These are phyloP conservation scores for Lepidocyrtinus sp. DNA, from an alignment of 2,888 invertebrate genomes.

Conservation along the genomic window DNA sequence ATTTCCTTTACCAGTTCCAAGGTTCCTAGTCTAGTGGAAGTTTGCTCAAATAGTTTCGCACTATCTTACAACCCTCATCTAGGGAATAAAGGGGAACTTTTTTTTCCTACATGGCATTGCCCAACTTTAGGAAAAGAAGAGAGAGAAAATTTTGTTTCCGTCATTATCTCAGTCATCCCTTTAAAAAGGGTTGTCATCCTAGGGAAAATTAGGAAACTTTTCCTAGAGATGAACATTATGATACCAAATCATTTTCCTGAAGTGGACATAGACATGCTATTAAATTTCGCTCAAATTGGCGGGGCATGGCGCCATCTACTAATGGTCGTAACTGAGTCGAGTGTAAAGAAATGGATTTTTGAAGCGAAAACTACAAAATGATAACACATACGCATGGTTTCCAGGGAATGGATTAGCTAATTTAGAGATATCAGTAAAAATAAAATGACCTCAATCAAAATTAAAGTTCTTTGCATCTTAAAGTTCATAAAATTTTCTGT, in stretches of 20 bases:
- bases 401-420: too few species aligned
- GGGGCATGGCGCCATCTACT: conserved; percentile 1
- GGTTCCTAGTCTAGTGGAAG: background rate
- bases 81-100: background rate
- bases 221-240: conserved; percentile 17
- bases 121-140: conserved; percentile 6
- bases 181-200: conserved; percentile 10
- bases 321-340: background rate
- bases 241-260: conserved; percentile 16
- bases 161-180: conserved; percentile 19
- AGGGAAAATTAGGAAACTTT: conserved; percentile 15
- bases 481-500: too few species aligned
- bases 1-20: background rate
- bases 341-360: too few species aligned
- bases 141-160: conserved; percentile 6
- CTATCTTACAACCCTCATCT: background rate
- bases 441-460: too few species aligned
- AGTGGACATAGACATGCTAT: too few species aligned
- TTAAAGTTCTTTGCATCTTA: too few species aligned
- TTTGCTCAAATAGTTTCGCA: conserved; percentile 16
- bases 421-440: too few species aligned
- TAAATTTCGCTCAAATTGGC: background rate
- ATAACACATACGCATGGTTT: too few species aligned
- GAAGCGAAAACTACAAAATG: too few species aligned
- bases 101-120: conserved; percentile 7